These are phyloP conservation scores for Galleria mellonella DNA, from an alignment of 1,140 invertebrate species.

Conservation along the genomic window DNA sequence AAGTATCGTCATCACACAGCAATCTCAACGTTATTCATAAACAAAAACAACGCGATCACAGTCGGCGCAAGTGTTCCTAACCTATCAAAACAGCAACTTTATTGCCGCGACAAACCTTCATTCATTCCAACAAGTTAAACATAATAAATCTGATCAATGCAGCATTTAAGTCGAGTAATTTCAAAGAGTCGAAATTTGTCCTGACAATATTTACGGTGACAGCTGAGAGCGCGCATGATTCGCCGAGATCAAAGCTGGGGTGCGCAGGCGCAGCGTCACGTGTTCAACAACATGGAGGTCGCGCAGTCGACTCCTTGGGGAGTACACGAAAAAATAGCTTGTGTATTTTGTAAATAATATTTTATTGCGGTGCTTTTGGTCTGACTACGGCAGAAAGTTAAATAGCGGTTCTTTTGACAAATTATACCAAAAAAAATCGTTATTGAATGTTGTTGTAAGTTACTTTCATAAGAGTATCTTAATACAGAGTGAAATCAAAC, in stretches of 20 bases:
- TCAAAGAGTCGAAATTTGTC: slow-evolving; percentile 68
- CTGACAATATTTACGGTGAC: slow-evolving; percentile 57
- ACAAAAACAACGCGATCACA: too few species aligned
- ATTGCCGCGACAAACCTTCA: slow-evolving; percentile 12
- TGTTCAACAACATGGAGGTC: slow-evolving; percentile 57
- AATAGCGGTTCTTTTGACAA: background rate
- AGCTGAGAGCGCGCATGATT: slow-evolving; percentile 18
- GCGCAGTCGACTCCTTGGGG: slow-evolving; percentile 44
- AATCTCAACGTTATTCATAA: too few species aligned
- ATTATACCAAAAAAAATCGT: too few species aligned
- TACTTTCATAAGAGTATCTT: too few species aligned
- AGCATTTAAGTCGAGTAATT: slow-evolving; percentile 33
- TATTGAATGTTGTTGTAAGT: too few species aligned
- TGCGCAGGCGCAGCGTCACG: slow-evolving; percentile 24
- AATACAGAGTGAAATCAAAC: too few species aligned
- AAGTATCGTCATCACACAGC: too few species aligned
- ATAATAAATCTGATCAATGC: slow-evolving; percentile 55
- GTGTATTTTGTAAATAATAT: slow-evolving; percentile 66
- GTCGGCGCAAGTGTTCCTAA: background rate
- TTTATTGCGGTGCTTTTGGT: slow-evolving; percentile 35
- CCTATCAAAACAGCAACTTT: slow-evolving; percentile 27
- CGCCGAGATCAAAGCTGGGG: slow-evolving; percentile 47
- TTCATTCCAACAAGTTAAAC: slow-evolving; percentile 21
- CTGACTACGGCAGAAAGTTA: background rate
- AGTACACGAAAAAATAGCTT: slow-evolving; percentile 48